Evolutionary conservation across 2,113 vertebrate species (phyloP), one percentile per base, ranked within the genome.

Genomic region (Notarius quadriscutis): DNA sequence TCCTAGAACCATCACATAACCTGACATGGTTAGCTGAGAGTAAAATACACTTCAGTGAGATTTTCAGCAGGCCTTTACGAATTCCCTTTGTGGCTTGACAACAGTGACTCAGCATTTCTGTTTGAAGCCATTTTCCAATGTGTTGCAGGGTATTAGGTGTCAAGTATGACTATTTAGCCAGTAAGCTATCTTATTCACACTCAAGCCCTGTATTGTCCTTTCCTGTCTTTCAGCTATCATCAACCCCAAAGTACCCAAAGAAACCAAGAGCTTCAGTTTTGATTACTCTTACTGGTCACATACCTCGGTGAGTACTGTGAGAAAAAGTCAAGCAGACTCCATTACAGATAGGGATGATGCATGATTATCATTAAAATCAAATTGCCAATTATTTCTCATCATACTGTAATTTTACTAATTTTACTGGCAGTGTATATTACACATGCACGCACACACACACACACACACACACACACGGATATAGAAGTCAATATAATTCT

Each of bases 281-380:
- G 98, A 99, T 94, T 99, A 97, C 91, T 99, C 98, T 91, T 99
- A 99, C 94, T 99, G 98, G 98, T 99, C 98, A 7, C 98, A 99
- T 90, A 99, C 98, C 71, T 93, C 98, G 92, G 98, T 99, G 93
- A 97, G 94, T 83, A 30, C 30, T 0, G 79, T 41, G 30, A 8
- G 5, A 60, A 8, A 60, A 18, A 57, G 79, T 81, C 10, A 81
- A 9, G n/a, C 25, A 27, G 5, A 78, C 50, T 75, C 41, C 25
- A 14, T 51, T 78, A 55, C 25, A 53, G 10, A 53, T n/a, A 62
- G 55, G 30, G 18, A 81, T 41, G 18, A 81, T 41, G 10, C 18
- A 22, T 81, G 30, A 41, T 60, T 41, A 22, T 22, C 7, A 34
- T 81, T 58, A 20, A 22, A 58, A 34, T 58, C 7, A 57, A 58